Conservation (phyloP, 2,113 vertebrate genomes). For the Irena cyanogastra region DNA sequence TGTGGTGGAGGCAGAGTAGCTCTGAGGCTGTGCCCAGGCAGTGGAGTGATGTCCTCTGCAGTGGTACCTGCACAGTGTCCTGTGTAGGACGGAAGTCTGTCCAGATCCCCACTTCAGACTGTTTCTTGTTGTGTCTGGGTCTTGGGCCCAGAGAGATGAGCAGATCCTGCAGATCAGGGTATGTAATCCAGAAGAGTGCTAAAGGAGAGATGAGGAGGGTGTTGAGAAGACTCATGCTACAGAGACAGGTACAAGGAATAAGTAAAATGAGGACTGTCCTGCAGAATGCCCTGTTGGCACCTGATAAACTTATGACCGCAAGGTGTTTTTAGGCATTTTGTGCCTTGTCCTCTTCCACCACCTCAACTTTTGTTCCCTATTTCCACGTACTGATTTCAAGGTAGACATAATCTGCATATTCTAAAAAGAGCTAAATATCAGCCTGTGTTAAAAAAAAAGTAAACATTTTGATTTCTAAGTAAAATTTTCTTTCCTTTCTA, state of each 20-base stretch:
- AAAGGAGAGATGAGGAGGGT: neutral
- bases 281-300: neutral
- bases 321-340: neutral
- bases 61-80: neutral
- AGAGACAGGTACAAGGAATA: neutral
- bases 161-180: neutral
- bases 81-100: neutral
- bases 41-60: fast-evolving
- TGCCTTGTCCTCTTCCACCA: neutral
- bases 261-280: neutral
- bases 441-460: neutral
- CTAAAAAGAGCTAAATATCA: neutral
- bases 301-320: neutral
- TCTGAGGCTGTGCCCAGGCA: neutral
- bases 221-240: neutral
- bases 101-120: neutral
- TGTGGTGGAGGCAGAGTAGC: neutral
- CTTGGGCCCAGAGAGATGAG: neutral
- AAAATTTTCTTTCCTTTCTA: constrained; percentile 11
- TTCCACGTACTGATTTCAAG: constrained; percentile 15
- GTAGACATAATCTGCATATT: neutral
- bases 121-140: neutral
- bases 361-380: neutral
- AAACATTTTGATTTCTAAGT: constrained; percentile 8
- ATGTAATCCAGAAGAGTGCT: neutral